Conservation (phyloP, 2,888 invertebrate species). For the Epirrita christyi region DNA sequence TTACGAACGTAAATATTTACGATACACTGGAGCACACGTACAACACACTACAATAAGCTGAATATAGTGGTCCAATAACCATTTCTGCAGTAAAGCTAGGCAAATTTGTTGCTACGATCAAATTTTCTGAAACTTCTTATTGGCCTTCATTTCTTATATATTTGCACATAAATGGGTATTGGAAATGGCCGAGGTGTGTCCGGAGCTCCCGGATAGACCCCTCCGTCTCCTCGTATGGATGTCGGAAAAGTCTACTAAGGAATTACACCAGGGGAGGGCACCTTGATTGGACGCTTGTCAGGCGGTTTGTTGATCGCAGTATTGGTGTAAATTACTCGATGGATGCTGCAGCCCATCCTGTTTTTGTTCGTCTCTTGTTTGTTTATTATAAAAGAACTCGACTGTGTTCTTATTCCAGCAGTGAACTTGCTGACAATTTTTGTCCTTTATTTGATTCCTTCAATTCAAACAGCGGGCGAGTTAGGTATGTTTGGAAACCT, state of each 20-base stretch:
- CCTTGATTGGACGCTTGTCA: no score
- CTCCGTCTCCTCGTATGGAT: no score
- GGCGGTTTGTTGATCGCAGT: no score
- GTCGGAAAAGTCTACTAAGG: no score
- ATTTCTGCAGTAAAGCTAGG: conserved; percentile 42
- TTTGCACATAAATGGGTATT: conserved; percentile 38
- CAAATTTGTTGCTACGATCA: conserved; percentile 39
- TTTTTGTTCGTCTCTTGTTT: no score
- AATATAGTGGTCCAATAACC: conserved; percentile 50
- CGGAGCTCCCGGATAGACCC: no score
- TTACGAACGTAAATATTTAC: conserved; percentile 21
- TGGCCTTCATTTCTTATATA: conserved; percentile 38
- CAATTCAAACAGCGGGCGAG: conserved; percentile 46
- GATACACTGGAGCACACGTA: conserved; percentile 34
- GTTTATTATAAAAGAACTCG: neutral
- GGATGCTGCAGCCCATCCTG: no score
- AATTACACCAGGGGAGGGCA: no score
- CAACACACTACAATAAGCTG: conserved; percentile 47
- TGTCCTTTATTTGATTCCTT: conserved; percentile 56
- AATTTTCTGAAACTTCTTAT: conserved; percentile 40
- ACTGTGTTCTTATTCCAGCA: conserved; percentile 45
- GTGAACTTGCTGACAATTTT: conserved; percentile 48
- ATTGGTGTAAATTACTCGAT: no score
- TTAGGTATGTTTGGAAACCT: conserved; percentile 36
- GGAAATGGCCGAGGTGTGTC: no score